Percentiles rank a stretch among this genome's conserved stretches.
Conservation (phyloP, 1,140 invertebrate species). For the Whitmania pigra region DNA sequence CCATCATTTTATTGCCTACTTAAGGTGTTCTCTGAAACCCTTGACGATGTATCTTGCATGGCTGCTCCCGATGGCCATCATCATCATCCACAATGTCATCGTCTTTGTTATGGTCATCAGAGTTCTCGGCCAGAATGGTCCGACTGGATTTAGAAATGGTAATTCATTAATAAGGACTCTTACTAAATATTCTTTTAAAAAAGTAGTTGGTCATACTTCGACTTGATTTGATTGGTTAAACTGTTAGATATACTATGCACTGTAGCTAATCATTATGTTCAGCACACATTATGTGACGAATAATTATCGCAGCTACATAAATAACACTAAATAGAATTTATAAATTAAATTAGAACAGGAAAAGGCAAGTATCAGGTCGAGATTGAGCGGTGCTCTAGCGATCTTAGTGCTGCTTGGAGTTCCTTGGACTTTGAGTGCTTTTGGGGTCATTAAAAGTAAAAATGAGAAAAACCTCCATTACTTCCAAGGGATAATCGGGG, state of each 20-base stretch:
- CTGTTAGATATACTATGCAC: too few relatives aligned
- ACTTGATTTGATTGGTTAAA: too few relatives aligned
- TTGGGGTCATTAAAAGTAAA: conserved; percentile 18
- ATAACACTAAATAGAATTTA: neutral
- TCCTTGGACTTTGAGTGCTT: conserved; percentile 21
- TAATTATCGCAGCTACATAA: too few relatives aligned
- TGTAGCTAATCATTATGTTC: too few relatives aligned
- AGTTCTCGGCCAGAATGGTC: conserved; percentile 5
- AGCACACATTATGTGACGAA: too few relatives aligned
- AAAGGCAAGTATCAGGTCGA: conserved; percentile 4
- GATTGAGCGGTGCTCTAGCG: conserved; percentile 2
- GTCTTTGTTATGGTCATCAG: conserved; percentile 16
- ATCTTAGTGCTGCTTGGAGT: conserved; percentile 21
- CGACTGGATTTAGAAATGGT: too few relatives aligned
- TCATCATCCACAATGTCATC: conserved; percentile 19
- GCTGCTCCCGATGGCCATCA: conserved; percentile 17
- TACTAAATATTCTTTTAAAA: too few relatives aligned
- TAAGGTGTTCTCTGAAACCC: conserved; percentile 12
- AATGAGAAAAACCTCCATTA: neutral
- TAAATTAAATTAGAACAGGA: neutral
- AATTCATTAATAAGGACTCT: too few relatives aligned
- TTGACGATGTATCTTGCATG: conserved; percentile 13
- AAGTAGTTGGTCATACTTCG: too few relatives aligned
- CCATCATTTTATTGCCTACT: neutral
- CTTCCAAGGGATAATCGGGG: conserved; percentile 9